Percentiles rank a stretch among this genome's conserved stretches.
Evolutionary conservation across 2,888 invertebrate species (phyloP).

Genomic region (Lomographa bimaculata): DNA sequence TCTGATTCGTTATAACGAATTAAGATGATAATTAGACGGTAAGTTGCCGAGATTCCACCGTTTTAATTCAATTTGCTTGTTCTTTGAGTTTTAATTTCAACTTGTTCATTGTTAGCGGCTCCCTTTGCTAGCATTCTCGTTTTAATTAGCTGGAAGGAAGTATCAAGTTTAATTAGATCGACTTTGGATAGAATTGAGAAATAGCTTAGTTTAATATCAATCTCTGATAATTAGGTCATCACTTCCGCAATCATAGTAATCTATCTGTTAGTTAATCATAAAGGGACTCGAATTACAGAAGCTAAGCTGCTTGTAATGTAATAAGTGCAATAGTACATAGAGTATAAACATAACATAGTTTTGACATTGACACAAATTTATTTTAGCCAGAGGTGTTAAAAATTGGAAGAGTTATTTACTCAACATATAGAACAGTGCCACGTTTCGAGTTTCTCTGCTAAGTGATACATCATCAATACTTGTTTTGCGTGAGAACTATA

Average conservation of each 20-base stretch:
- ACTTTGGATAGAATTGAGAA: conserved; percentile 18
- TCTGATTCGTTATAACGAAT: conserved; percentile 57
- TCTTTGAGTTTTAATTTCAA: conserved; percentile 39
- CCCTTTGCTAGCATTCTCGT: conserved; percentile 31
- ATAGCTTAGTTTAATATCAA: conserved; percentile 14
- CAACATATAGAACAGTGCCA: too few species aligned
- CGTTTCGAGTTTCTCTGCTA: too few species aligned
- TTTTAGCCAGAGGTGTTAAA: too few species aligned
- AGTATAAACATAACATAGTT: too few species aligned
- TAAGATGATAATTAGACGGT: conserved; percentile 64
- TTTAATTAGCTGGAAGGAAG: conserved; percentile 30
- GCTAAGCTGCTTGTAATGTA: too few species aligned
- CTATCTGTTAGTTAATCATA: neutral
- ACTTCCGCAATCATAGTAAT: conserved; percentile 12
- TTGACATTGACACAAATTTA: too few species aligned
- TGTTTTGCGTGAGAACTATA: too few species aligned
- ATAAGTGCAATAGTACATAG: too few species aligned
- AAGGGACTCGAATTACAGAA: too few species aligned
- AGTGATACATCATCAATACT: too few species aligned
- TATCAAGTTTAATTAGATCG: conserved; percentile 28
- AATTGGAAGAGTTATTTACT: too few species aligned
- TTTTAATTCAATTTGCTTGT: conserved; percentile 43
- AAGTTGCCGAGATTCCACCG: conserved; percentile 48
- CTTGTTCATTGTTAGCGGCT: conserved; percentile 38
- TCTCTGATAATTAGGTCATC: conserved; percentile 15